These are phyloP conservation scores for Icerya purchasi DNA, from an alignment of 2,888 invertebrate genomes.

Conservation along the genomic window DNA sequence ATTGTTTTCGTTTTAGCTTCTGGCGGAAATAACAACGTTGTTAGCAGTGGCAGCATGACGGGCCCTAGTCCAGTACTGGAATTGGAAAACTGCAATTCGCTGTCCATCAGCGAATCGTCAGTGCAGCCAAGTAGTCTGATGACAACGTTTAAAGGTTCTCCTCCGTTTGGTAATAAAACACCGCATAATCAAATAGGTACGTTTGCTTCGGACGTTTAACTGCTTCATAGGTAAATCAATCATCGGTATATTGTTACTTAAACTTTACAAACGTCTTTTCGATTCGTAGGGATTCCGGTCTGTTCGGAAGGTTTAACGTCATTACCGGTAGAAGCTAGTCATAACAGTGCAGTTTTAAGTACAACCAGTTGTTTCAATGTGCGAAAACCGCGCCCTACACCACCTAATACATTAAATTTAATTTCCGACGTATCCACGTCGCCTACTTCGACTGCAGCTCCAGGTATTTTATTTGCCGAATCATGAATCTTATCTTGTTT, in stretches of 20 bases:
- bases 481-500: no score
- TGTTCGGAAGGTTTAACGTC: constrained; percentile 18
- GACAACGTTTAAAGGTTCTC: constrained; percentile 42
- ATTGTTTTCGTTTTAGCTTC: no score
- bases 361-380: constrained; percentile 16
- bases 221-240: no score
- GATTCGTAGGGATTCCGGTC: constrained; percentile 19
- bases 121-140: constrained; percentile 31
- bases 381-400: constrained; percentile 47
- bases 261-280: no score
- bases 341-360: not conserved
- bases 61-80: constrained; percentile 14
- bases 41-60: constrained; percentile 22
- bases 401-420: constrained; percentile 62
- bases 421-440: constrained; percentile 27
- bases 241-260: no score
- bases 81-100: constrained; percentile 21
- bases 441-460: constrained; percentile 20
- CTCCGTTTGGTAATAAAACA: constrained; percentile 14
- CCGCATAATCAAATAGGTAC: constrained; percentile 13
- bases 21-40: constrained; percentile 24
- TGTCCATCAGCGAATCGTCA: constrained; percentile 26
- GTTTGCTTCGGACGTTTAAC: not conserved
- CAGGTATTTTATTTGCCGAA: no score
- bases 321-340: constrained; percentile 14